These are phyloP conservation scores for Exocentrus adspersus DNA, from an alignment of 2,888 invertebrate genomes.

Conservation along the genomic window DNA sequence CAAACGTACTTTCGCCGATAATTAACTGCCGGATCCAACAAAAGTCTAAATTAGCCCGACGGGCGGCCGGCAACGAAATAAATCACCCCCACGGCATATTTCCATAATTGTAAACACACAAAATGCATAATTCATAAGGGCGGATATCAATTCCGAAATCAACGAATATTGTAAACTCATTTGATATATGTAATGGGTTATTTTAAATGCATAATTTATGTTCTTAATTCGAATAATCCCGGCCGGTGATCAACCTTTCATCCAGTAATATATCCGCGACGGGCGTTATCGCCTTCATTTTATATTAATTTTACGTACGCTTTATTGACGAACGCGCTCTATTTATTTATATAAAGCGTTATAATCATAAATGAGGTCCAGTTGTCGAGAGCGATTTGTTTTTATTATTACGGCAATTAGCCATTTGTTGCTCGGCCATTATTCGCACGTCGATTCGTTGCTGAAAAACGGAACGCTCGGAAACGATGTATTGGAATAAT, in stretches of 20 bases:
- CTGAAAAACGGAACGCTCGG: neutral
- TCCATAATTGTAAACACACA: constrained; percentile 33
- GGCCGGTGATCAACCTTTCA: constrained; percentile 31
- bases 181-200: constrained; percentile 33
- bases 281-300: constrained; percentile 24
- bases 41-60: constrained; percentile 24
- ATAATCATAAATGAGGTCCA: neutral
- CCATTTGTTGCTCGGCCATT: neutral
- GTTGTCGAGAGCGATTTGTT: neutral
- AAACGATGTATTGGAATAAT: neutral
- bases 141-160: constrained; percentile 23
- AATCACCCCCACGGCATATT: constrained; percentile 25
- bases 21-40: constrained; percentile 17
- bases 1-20: neutral
- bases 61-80: constrained; percentile 13
- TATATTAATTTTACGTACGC: constrained; percentile 30
- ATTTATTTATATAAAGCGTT: constrained; percentile 22
- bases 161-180: constrained; percentile 31
- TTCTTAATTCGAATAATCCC: constrained; percentile 30
- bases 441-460: neutral
- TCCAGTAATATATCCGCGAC: constrained; percentile 24
- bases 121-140: constrained; percentile 29
- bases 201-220: constrained; percentile 40
- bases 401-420: constrained; percentile 4
- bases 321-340: constrained; percentile 28